Evolutionary conservation across 2,113 vertebrate species (phyloP), one percentile per base, ranked within the genome.

Genomic region (Oreochromis spilurus): DNA sequence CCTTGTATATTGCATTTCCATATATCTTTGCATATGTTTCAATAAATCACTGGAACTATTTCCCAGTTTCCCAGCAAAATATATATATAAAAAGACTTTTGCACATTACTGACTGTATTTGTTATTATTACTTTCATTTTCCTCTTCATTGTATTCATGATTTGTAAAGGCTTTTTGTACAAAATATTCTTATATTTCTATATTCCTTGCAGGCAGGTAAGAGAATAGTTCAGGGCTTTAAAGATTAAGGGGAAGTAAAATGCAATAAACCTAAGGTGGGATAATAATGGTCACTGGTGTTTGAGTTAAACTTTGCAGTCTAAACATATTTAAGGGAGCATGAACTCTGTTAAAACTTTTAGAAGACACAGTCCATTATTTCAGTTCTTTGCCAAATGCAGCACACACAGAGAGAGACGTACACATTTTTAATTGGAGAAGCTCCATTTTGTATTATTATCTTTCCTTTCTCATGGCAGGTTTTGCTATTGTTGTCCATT

Each of bases 401-500:
- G 12, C 40, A 72, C 40, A 67, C 11, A 4, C 0, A 75, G 38
- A 26, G 38, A 75, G 21, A 75, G 67, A 75, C 5, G 14, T 29
- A 31, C 70, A 50, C 16, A 50, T 50, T 31, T 77, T 50, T 77
- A 50, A 77, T 77, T 77, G 43, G 43, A 48, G 24, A 77, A n/a
- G 6, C 70, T 77, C 43, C 26, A 31, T 31, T 50, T 13, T 77
- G 6, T 77, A 77, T 50, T 77, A 77, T 77, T 77, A 77, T 31
- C 43, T 77, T 77, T 50, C 70, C 6, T 50, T 77, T 77, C 70
- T 77, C 70, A 31, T 77, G 43, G 70, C 70, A 77, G 70, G 70
- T 77, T 77, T 29, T 50, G 26, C 43, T 77, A 50, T 50, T 77
- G 43, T 77, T 72, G 24, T 43, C 87, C 77, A 83, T 97, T 96